Evolutionary conservation across 30 jellyfish, hydroid and myxozoan species (phyloP).

Genomic region (Morbakka virulenta): DNA sequence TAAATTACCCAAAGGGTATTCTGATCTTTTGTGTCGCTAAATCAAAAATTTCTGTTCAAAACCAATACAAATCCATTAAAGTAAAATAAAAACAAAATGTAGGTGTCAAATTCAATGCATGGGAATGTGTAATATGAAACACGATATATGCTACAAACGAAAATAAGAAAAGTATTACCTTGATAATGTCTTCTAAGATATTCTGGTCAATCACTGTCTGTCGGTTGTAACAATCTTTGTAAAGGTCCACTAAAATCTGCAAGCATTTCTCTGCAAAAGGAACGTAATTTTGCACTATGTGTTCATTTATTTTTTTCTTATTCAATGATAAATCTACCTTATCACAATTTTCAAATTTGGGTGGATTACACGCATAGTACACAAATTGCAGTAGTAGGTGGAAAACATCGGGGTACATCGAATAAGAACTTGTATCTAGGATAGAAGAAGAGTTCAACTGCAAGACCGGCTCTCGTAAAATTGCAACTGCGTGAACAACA

Average conservation of each 20-base stretch:
- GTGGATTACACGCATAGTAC: conserved; percentile 98
- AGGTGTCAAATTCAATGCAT: no score
- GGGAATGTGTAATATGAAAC: no score
- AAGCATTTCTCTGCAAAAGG: conserved; percentile 86
- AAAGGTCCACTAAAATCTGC: conserved; percentile 65
- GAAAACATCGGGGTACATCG: conserved; percentile 83
- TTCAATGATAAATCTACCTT: no score
- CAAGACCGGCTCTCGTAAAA: conserved; percentile 63
- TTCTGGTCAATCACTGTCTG: conserved; percentile 64
- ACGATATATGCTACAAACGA: no score
- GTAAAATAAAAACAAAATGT: no score
- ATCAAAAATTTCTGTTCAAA: no score
- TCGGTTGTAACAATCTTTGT: conserved; percentile 34
- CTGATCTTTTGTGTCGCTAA: no score
- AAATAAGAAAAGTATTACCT: conserved; percentile 31
- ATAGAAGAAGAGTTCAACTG: conserved; percentile 40
- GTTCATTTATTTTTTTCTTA: conserved; percentile 61
- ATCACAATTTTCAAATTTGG: conserved; percentile 62
- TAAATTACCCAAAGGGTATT: no score
- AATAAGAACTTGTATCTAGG: conserved; percentile 49
- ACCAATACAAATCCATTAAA: no score
- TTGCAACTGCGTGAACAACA: conserved; percentile 45
- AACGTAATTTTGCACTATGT: conserved; percentile 87
- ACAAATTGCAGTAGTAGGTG: conserved; percentile 52
- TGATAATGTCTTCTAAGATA: conserved; percentile 63